Conservation (phyloP, 1,140 invertebrate species). For the Vollenhovia emeryi region DNA sequence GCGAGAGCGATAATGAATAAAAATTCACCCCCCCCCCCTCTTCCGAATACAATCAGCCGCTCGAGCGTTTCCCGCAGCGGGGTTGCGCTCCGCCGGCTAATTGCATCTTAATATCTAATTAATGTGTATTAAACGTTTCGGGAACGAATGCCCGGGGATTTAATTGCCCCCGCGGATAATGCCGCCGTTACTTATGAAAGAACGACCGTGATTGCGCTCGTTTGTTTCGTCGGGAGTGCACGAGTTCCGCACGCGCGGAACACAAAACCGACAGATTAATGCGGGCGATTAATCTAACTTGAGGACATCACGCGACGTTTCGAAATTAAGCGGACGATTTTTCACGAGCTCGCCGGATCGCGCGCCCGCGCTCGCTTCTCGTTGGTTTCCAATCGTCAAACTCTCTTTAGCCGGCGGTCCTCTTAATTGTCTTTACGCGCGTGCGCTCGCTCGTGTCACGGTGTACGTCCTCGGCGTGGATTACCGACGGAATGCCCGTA, state of each 20-base stretch:
- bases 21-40: too few species aligned
- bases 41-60: background rate
- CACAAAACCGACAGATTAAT: constrained; percentile 18
- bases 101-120: constrained; percentile 29
- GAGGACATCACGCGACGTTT: background rate
- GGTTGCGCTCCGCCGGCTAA: background rate
- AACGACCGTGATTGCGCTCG: constrained; percentile 1
- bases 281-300: constrained; percentile 8
- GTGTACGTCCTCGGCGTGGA: background rate
- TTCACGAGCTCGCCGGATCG: background rate
- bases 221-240: background rate
- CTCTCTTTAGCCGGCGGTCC: background rate
- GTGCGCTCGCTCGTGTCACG: background rate
- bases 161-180: constrained; percentile 16
- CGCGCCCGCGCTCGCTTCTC: background rate
- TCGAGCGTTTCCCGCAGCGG: background rate
- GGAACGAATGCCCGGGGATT: background rate
- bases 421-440: constrained; percentile 24
- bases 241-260: background rate
- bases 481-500: constrained; percentile 48
- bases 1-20: background rate
- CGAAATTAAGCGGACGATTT: constrained; percentile 22
- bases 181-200: constrained; percentile 21
- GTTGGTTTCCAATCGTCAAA: constrained; percentile 2
- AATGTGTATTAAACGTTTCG: constrained; percentile 10